These are phyloP conservation scores for Lutraria lutraria DNA, from an alignment of 2,888 invertebrate genomes.

Conservation along the genomic window DNA sequence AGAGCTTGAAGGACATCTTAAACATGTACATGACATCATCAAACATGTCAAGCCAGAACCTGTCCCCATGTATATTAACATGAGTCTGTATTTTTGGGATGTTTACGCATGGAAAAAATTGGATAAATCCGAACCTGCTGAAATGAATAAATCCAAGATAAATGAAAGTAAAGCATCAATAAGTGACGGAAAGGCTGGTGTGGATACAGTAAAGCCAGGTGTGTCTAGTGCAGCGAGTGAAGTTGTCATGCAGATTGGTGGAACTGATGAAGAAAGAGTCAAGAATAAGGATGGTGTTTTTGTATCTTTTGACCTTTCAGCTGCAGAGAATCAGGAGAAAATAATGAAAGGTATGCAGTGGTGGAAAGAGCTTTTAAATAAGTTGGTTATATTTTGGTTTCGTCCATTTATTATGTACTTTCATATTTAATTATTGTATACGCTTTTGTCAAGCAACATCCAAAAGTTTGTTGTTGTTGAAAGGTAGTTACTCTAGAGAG, in stretches of 20 bases:
- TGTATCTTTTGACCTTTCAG: background rate
- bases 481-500: no score
- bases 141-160: background rate
- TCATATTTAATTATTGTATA: no score
- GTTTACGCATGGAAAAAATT: background rate
- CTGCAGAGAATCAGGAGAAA: background rate
- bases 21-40: background rate
- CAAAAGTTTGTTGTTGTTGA: no score
- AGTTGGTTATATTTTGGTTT: no score
- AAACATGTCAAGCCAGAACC: background rate
- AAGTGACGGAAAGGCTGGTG: background rate
- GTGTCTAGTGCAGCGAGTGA: background rate
- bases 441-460: no score
- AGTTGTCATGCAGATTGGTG: background rate
- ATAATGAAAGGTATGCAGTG: background rate
- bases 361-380: no score
- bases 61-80: background rate
- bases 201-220: background rate
- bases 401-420: no score
- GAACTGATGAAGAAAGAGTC: background rate
- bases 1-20: constrained; percentile 10
- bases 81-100: background rate
- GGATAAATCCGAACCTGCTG: background rate
- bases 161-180: background rate
- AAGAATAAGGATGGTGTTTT: background rate